phyloP scores from a whole-genome alignment of 2,113 vertebrate species.

The Caloenas nicobarica region DNA sequence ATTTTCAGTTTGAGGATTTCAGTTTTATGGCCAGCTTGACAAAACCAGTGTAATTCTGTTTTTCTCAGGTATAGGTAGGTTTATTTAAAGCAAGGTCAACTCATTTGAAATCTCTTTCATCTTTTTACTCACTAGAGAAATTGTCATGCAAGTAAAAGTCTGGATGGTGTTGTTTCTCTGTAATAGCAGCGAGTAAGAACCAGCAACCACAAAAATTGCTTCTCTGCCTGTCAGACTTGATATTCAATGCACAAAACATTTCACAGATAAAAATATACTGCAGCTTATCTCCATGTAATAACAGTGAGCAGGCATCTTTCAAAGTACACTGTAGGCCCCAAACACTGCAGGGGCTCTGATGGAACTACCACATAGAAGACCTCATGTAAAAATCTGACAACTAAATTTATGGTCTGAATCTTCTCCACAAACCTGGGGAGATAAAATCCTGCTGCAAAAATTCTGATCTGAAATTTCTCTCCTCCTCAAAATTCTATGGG shows the following conservation, averaged over 20 bases:
- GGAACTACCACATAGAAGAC: not conserved
- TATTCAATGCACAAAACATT: conserved; percentile 43
- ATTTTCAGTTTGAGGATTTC: conserved; percentile 9
- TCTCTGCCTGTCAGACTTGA: conserved; percentile 10
- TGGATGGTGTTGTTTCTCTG: not conserved
- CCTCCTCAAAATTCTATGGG: not conserved
- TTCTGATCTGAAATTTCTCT: not conserved
- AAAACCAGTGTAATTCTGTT: conserved; percentile 14
- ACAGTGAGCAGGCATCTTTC: not conserved
- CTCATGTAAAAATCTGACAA: not conserved
- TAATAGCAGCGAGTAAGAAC: not conserved
- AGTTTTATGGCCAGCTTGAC: not conserved
- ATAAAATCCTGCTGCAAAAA: not conserved
- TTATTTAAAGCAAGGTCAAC: conserved; percentile 38
- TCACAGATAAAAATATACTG: conserved; percentile 21
- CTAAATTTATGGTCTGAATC: not conserved
- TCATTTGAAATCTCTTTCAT: not conserved
- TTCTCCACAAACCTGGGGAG: not conserved
- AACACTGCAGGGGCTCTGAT: not conserved
- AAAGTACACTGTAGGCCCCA: not conserved
- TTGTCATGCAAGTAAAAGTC: not conserved
- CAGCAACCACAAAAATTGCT: conserved; percentile 15
- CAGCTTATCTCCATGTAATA: conserved; percentile 38
- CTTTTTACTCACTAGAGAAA: conserved; percentile 33
- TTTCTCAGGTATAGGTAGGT: not conserved